Evolutionary conservation across 2,888 invertebrate species (phyloP).

Genomic region (Sinopyrophorus schimmeli): DNA sequence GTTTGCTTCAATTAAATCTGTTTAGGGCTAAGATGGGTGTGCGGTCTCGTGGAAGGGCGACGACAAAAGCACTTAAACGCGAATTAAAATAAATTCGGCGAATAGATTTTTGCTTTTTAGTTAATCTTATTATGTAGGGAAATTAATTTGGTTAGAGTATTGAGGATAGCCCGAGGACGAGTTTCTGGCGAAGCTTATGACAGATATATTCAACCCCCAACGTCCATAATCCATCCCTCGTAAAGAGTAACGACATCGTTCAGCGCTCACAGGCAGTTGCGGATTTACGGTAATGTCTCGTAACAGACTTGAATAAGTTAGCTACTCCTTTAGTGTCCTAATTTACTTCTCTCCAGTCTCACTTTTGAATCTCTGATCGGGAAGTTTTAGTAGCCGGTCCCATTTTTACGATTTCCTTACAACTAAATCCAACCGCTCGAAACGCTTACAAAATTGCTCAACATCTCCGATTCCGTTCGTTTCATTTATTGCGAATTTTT

Average conservation of each 20-base stretch:
- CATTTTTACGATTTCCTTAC: conserved; percentile 21
- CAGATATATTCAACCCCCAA: conserved; percentile 30
- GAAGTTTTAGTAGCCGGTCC: conserved; percentile 15
- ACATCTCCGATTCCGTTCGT: too few relatives aligned
- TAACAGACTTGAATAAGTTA: conserved; percentile 48
- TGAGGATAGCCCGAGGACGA: conserved; percentile 16
- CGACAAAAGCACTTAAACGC: too few relatives aligned
- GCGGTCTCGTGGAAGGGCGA: too few relatives aligned
- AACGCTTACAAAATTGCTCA: too few relatives aligned
- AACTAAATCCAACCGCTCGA: conserved; percentile 5
- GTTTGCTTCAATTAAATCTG: too few relatives aligned
- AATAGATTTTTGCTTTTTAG: too few relatives aligned
- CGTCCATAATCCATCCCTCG: conserved; percentile 45
- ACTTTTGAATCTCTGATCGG: conserved; percentile 25
- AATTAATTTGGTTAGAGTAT: conserved; percentile 22
- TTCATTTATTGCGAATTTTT: too few relatives aligned
- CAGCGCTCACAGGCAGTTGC: conserved; percentile 48
- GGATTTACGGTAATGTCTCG: conserved; percentile 49
- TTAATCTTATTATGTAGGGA: conserved; percentile 15
- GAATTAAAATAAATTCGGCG: too few relatives aligned
- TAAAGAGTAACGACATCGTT: conserved; percentile 51
- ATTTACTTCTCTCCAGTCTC: conserved; percentile 34
- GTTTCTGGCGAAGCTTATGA: conserved; percentile 20
- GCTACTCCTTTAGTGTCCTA: conserved; percentile 43
- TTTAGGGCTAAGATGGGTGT: too few relatives aligned